Evolutionary conservation across 1,140 invertebrate species (phyloP).

Genomic region (Aphidius ervi): DNA sequence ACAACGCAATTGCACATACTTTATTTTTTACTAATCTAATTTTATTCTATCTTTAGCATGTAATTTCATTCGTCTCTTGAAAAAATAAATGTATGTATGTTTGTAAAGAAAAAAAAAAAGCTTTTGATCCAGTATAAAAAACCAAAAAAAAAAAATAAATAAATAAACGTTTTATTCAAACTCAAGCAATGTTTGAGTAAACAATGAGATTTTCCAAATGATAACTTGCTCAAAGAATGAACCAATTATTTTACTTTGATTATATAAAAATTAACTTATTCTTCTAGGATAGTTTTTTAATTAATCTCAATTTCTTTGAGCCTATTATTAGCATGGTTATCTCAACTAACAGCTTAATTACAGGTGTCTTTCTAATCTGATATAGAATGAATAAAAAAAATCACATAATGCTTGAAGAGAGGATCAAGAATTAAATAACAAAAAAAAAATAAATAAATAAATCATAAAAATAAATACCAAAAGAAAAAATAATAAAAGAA

Average conservation of each 20-base stretch:
- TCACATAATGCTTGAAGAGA: too few relatives aligned
- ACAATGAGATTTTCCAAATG: conserved; percentile 4
- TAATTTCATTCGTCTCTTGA: neutral
- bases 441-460: too few relatives aligned
- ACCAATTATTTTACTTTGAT: neutral
- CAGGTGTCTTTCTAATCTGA: conserved; percentile 33
- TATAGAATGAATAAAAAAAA: conserved; percentile 23
- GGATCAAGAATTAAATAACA: too few relatives aligned
- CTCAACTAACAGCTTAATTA: conserved; percentile 39
- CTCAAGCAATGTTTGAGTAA: conserved; percentile 17
- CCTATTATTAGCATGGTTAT: neutral
- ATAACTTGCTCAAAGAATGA: neutral
- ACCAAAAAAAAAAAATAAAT: neutral
- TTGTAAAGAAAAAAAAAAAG: neutral
- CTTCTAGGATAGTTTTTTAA: neutral
- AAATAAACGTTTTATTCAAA: conserved; percentile 15
- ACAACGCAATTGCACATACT: neutral
- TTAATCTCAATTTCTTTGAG: neutral
- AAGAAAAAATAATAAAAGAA: too few relatives aligned
- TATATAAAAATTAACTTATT: conserved; percentile 6
- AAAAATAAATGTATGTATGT: neutral
- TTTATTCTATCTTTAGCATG: conserved; percentile 5
- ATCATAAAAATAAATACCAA: too few relatives aligned
- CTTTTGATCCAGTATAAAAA: conserved; percentile 14
- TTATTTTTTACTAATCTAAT: conserved; percentile 3